Conservation (phyloP, 2,797 vertebrate species). For the Hafferia zeledoni region DNA sequence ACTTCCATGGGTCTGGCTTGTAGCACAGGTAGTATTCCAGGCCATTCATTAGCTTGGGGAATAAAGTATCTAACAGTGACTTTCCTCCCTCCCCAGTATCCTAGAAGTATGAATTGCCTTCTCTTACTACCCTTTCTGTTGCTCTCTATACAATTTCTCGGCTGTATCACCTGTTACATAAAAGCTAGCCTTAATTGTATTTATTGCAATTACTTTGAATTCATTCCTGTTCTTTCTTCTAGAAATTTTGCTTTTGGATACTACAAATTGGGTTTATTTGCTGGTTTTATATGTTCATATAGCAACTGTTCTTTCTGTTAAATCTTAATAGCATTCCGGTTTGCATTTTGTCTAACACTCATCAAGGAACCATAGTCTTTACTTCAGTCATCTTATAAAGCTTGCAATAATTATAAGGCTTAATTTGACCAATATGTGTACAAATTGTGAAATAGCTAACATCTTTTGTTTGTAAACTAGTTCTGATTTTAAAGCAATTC, state of each 20-base stretch:
- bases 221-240: background rate
- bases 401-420: background rate
- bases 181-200: background rate
- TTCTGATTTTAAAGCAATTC: slow-evolving; percentile 14
- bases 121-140: background rate
- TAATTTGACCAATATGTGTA: background rate
- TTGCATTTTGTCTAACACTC: background rate
- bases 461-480: background rate
- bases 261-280: background rate
- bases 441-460: background rate
- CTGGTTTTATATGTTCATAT: background rate
- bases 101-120: background rate
- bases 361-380: background rate
- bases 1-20: background rate
- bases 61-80: background rate
- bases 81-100: background rate
- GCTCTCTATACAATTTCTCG: background rate
- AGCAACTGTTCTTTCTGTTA: background rate
- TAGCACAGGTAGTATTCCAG: background rate
- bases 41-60: background rate
- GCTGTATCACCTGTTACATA: background rate
- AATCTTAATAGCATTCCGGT: background rate
- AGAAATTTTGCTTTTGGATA: background rate
- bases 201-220: background rate
- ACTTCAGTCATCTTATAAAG: background rate